Conservation (phyloP, 2,888 invertebrate genomes). For the Thereva nobilitata region DNA sequence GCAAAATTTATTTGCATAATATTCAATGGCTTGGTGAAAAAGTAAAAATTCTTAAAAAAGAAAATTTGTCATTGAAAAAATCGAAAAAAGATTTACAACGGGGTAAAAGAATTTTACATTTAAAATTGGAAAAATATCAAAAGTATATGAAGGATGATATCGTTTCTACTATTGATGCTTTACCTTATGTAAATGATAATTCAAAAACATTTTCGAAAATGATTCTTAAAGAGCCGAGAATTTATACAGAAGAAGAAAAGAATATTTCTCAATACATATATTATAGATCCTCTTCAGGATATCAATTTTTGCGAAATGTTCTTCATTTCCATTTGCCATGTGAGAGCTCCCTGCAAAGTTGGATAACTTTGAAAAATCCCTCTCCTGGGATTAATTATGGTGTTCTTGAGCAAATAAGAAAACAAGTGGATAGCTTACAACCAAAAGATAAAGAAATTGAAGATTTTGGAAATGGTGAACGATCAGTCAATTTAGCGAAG, state of each 20-base stretch:
- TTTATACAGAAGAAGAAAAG: constrained; percentile 10
- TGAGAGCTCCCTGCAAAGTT: constrained; percentile 6
- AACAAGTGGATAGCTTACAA: constrained; percentile 1
- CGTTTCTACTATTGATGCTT: too few relatives aligned
- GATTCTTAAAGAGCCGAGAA: background rate
- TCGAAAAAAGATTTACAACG: too few relatives aligned
- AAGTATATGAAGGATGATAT: too few relatives aligned
- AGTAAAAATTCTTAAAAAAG: too few relatives aligned
- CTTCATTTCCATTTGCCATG: constrained; percentile 1
- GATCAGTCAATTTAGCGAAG: background rate
- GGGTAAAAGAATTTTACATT: too few relatives aligned
- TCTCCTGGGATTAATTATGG: constrained; percentile 7
- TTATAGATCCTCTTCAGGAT: constrained; percentile 9
- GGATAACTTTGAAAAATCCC: background rate
- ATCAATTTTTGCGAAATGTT: constrained; percentile 4
- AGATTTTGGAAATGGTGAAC: constrained; percentile 8
- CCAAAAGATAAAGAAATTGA: background rate
- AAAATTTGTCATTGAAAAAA: too few relatives aligned
- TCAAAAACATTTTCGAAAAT: constrained; percentile 9
- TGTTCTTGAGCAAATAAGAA: constrained; percentile 9
- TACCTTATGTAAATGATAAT: constrained; percentile 9
- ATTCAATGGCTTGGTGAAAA: too few relatives aligned
- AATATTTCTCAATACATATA: constrained; percentile 4
- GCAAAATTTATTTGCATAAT: too few relatives aligned
- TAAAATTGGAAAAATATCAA: too few relatives aligned